A percentile compares a stretch with the other conserved stretches of the same genome.
Conservation (phyloP, 1,140 invertebrate genomes). For the Drosophila murphyi region DNA sequence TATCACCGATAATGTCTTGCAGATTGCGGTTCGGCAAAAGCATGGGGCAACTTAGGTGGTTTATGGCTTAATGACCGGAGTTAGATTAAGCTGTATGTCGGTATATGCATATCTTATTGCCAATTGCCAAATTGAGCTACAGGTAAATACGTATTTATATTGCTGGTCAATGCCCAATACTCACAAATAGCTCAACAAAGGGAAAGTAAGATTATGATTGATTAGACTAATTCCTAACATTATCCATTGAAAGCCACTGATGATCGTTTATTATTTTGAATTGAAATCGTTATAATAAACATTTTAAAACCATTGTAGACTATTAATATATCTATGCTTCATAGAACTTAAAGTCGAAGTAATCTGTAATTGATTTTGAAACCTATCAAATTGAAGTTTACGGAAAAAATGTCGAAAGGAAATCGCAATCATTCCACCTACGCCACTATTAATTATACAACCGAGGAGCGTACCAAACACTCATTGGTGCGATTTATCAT, state of each 20-base stretch:
- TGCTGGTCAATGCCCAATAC: not conserved
- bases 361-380: not conserved
- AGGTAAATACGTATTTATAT: conserved; percentile 35
- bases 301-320: not conserved
- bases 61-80: conserved; percentile 30
- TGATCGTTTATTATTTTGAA: not conserved
- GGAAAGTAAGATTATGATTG: not conserved
- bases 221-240: not conserved
- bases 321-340: not conserved
- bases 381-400: not conserved
- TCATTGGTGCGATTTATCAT: not conserved
- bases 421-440: not conserved
- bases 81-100: conserved; percentile 38
- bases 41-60: conserved; percentile 13
- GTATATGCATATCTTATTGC: conserved; percentile 33
- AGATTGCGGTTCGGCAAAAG: conserved; percentile 34
- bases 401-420: not conserved
- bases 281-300: not conserved
- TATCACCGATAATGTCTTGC: conserved; percentile 26
- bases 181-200: not conserved
- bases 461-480: conserved; percentile 5
- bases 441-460: not conserved
- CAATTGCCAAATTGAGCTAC: conserved; percentile 5
- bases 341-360: not conserved
- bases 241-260: not conserved